phyloP scores from a whole-genome alignment of 2,797 vertebrate species.

The Peromyscus aztecus region DNA sequence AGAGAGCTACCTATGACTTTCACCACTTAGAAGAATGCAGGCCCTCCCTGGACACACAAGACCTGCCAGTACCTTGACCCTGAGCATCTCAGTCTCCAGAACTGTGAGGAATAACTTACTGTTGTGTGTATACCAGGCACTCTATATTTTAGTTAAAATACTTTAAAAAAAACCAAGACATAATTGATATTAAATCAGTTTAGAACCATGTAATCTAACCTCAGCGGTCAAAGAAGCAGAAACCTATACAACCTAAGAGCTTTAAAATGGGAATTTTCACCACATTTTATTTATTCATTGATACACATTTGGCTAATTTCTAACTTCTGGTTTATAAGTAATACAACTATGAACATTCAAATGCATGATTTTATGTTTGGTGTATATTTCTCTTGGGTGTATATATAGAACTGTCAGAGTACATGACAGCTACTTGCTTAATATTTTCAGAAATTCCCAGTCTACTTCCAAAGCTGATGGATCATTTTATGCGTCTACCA shows the following conservation, averaged over 20 bases:
- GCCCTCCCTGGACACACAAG: not conserved
- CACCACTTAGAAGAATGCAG: not conserved
- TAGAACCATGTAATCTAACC: not conserved
- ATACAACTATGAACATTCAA: not conserved
- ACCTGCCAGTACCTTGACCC: not conserved
- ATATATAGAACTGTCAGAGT: not conserved
- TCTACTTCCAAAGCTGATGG: not conserved
- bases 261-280: not conserved
- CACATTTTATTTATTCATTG: not conserved
- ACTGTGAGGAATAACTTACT: not conserved
- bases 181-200: not conserved
- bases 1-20: not conserved
- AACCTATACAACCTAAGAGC: not conserved
- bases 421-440: not conserved
- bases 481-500: not conserved
- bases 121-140: not conserved
- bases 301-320: not conserved
- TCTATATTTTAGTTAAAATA: not conserved
- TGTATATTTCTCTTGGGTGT: not conserved
- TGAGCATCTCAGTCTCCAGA: not conserved
- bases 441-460: not conserved
- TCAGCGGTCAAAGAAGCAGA: not conserved
- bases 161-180: not conserved
- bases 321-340: not conserved
- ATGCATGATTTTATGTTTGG: not conserved